These are phyloP conservation scores for Acropternis orthonyx DNA, from an alignment of 2,797 vertebrate species.

Conservation along the genomic window DNA sequence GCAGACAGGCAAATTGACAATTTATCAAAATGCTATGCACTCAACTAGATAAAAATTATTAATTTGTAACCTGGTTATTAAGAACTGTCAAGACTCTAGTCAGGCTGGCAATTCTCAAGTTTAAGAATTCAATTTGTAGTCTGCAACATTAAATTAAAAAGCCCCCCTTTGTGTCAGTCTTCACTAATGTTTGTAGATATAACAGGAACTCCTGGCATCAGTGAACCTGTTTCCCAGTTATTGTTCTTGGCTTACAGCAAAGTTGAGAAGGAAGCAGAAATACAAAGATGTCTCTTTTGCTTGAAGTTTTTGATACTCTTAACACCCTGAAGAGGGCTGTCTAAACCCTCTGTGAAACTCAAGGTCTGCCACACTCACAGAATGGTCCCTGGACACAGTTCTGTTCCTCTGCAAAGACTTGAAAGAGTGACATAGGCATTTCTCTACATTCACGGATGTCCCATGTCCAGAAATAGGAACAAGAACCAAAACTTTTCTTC, in stretches of 20 bases:
- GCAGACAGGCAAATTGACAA: constrained; percentile 22
- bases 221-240: background rate
- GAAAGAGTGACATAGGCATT: background rate
- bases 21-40: constrained; percentile 45
- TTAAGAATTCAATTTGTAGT: constrained; percentile 42
- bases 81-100: constrained; percentile 36
- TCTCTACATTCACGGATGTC: background rate
- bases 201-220: background rate
- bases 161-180: background rate
- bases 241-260: background rate
- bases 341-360: background rate
- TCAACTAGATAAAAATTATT: constrained; percentile 42
- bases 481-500: background rate
- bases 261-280: background rate
- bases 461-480: background rate
- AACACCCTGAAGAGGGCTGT: background rate
- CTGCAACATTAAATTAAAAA: constrained; percentile 44
- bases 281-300: background rate
- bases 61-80: constrained; percentile 45
- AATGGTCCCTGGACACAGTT: background rate
- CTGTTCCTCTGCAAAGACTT: background rate
- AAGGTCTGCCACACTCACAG: background rate
- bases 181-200: background rate
- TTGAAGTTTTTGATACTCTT: background rate
- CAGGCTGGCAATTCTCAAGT: constrained; percentile 19